Base-by-base conservation (phyloP, 1,140 invertebrate species). In the Drosophila tristis region DNA sequence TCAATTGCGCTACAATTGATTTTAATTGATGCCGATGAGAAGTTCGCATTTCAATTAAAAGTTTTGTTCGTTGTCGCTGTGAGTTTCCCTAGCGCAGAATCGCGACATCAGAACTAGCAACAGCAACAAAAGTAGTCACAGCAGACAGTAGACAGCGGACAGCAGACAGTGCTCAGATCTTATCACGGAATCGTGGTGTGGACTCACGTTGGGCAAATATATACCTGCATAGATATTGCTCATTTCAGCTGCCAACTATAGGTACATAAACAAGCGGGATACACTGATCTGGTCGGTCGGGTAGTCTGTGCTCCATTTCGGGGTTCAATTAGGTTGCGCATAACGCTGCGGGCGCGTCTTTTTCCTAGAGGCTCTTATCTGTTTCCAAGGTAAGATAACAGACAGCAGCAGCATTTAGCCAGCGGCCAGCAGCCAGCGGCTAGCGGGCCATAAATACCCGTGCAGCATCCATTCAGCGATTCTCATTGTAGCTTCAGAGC, bases 191-290 rank as follows among this genome's bases (percentile, higher is more conserved):
- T 73, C 66, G 68, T 65, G 60, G 65, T 87, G 84, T 87, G 44
- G 86, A 81, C 84, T 89, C 84, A 87, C 84, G 84, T 87, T 89
- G 79, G 39, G 64, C 75, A 89, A 87, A 87, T 76, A 87, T 72
- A 63, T 59, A 66, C 54, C 57, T 62, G 72, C 70, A 51, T 42
- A 55, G 50, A 60, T 43, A 67, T 76, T 77, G 65, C 47, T 53
- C 65, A 76, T 58, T 35, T 58, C 44, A 74, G 20, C 60, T 74
- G 70, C 70, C 70, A 74, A 74, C 70, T 74, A 73, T 9, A 31
- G 8, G 25, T 29, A 74, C 29, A 49, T 65, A 74, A 68, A 66
- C 43, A 65, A 54, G 62, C 62, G 53, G 45, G 57, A 64, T 50
- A 53, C 43, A 68, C 31, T 31, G 11, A 51, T 45, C 43, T 31